Conservation (phyloP, 2,113 vertebrate species). For the Catharus bicknelli region DNA sequence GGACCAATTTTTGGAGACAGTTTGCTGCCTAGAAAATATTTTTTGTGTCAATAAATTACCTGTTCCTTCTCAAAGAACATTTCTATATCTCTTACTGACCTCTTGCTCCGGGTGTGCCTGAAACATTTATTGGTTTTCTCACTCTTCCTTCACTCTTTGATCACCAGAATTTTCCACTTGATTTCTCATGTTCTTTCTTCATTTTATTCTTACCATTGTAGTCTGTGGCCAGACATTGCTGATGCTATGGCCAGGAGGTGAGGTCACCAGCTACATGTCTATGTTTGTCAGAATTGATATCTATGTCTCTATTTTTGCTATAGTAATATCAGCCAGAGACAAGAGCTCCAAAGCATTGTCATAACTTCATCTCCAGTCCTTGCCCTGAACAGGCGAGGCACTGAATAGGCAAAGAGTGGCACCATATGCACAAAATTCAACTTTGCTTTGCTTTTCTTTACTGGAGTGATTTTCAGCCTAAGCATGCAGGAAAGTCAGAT, state of each 20-base stretch:
- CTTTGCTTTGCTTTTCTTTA: background rate
- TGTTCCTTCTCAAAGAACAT: background rate
- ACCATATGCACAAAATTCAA: background rate
- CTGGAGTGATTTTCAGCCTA: background rate
- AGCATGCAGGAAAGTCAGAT: background rate
- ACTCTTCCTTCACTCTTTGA: background rate
- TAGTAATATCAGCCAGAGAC: background rate
- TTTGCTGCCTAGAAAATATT: background rate
- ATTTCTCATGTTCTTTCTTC: background rate
- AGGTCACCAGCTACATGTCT: background rate
- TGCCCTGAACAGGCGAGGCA: background rate
- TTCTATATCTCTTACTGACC: background rate
- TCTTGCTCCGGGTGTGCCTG: background rate
- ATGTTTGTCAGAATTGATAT: background rate
- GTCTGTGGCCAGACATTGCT: background rate
- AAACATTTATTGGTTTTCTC: constrained; percentile 14
- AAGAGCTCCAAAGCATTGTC: background rate
- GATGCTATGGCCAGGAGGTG: background rate
- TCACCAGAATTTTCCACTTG: background rate
- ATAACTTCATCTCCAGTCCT: background rate
- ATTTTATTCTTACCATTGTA: background rate
- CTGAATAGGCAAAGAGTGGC: background rate
- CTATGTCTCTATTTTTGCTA: background rate
- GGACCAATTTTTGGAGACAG: background rate
- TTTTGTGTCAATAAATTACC: constrained; percentile 2